Conservation (phyloP, 2,113 vertebrate species). For the Axis porcinus region DNA sequence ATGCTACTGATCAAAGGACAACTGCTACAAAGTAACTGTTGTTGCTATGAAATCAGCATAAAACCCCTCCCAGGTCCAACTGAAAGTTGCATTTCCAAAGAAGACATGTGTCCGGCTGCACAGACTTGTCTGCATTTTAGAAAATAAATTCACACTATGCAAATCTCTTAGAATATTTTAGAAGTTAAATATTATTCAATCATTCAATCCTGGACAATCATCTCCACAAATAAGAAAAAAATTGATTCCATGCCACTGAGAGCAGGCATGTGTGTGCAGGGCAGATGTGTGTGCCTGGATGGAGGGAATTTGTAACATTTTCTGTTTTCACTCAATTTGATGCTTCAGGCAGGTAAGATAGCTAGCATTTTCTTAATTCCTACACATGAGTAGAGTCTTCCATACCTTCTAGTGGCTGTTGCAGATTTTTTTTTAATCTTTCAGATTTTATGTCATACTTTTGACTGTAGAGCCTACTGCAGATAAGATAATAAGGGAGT, state of each 20-base stretch:
- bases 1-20: background rate
- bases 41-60: background rate
- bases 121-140: background rate
- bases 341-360: background rate
- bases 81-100: background rate
- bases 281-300: background rate
- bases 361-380: background rate
- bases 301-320: background rate
- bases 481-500: background rate
- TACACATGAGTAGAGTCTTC: background rate
- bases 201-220: background rate
- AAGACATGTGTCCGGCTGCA: background rate
- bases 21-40: too few relatives aligned
- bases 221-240: slow-evolving; percentile 21
- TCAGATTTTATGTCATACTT: background rate
- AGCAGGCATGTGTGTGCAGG: background rate
- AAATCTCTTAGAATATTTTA: background rate
- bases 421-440: background rate
- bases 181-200: background rate
- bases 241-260: background rate
- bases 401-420: background rate
- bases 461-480: background rate
- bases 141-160: background rate
- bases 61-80: background rate
- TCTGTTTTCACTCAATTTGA: background rate